Conservation (phyloP, 2,113 vertebrate genomes). For the Mormyrus iriodes region DNA sequence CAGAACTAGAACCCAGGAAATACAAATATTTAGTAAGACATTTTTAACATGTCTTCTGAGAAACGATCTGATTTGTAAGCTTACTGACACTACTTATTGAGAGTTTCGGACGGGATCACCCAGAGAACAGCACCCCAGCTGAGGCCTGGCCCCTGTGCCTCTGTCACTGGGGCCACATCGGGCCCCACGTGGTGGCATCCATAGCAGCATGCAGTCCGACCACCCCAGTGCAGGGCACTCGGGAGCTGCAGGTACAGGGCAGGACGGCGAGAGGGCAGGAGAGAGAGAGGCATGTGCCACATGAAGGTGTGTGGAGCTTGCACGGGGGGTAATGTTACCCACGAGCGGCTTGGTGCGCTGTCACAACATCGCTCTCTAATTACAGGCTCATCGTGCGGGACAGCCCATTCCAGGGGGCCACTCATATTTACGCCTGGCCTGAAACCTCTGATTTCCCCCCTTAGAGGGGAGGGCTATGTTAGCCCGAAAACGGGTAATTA, state of each 20-base stretch:
- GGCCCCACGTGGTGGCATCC: background rate
- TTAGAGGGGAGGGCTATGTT: background rate
- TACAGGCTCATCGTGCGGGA: background rate
- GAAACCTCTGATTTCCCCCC: background rate
- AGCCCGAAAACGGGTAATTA: background rate
- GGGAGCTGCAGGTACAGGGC: background rate
- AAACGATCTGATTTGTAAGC: background rate
- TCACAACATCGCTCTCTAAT: conserved; percentile 3
- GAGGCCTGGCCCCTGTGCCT: too few relatives aligned
- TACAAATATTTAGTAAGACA: background rate
- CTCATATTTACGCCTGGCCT: background rate
- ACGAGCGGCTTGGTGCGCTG: background rate
- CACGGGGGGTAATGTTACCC: background rate
- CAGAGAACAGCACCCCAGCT: too few relatives aligned
- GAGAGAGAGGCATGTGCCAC: background rate
- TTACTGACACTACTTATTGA: background rate
- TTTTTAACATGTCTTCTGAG: background rate
- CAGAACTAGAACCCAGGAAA: background rate
- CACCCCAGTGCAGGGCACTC: background rate
- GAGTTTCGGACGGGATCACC: background rate
- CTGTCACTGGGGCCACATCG: too few relatives aligned
- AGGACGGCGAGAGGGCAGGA: background rate
- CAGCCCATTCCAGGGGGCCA: background rate
- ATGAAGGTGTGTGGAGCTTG: background rate
- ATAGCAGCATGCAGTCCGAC: background rate